Evolutionary conservation across 2,888 invertebrate genomes (phyloP).

Genomic region (Bellardia bayeri): DNA sequence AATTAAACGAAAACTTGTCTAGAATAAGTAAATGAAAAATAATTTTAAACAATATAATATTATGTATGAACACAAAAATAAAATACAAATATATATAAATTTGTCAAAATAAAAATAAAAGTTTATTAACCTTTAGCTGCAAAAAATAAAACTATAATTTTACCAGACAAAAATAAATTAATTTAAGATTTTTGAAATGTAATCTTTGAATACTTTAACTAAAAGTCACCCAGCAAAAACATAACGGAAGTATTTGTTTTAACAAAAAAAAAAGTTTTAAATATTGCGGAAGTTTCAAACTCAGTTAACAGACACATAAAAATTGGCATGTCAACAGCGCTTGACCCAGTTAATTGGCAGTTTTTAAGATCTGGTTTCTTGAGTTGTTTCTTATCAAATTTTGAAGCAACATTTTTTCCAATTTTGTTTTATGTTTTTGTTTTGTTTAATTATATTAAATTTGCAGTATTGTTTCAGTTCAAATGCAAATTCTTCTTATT

Average conservation of each 20-base stretch:
- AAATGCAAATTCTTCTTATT: not conserved
- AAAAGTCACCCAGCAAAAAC: not conserved
- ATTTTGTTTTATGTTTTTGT: not conserved
- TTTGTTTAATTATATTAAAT: not conserved
- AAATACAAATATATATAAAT: not conserved
- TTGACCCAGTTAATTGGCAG: slow-evolving; percentile 52
- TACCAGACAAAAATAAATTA: not conserved
- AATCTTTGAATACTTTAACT: not conserved
- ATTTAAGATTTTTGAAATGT: not conserved
- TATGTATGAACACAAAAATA: not conserved
- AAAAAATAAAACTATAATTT: not conserved
- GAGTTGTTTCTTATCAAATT: not conserved
- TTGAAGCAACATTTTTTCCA: not conserved
- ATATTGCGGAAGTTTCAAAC: slow-evolving; percentile 51
- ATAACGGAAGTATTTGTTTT: slow-evolving; percentile 59
- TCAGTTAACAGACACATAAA: not conserved
- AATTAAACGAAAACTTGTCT: not conserved
- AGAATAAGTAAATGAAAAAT: not conserved
- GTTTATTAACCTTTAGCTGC: slow-evolving; percentile 24
- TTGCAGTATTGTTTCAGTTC: not conserved
- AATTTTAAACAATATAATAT: not conserved
- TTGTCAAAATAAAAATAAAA: not conserved
- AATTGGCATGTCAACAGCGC: slow-evolving; percentile 12
- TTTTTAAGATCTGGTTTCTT: slow-evolving; percentile 2
- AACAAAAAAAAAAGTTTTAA: not conserved